Evolutionary conservation across 2,797 vertebrate genomes (phyloP), one percentile per base, ranked within the genome.

Genomic region (Gallirallus australis): DNA sequence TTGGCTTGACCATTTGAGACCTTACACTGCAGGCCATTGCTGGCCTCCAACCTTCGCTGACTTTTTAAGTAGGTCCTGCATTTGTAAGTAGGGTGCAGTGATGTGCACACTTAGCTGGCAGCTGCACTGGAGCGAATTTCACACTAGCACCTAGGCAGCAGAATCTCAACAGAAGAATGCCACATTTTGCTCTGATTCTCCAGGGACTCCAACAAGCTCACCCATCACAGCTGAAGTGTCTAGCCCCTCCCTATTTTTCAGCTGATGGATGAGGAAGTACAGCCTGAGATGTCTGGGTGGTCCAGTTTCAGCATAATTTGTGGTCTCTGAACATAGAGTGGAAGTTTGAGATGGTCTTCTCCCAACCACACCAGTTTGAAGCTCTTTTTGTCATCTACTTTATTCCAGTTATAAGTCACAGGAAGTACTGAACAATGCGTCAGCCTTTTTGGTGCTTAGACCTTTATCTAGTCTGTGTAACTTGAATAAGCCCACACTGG

Each of bases 41-140:
- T 42, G 25, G 27, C 12, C 52, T 88, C 68, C 27, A 65, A 4
- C 33, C 8, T 24, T 48, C 33, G 30, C 23, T n/a, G 54, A 50
- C 16, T 86, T 88, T 54, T 66, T 63, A 52, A 35, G 35, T 19
- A 77, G 42, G 5, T 56, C 47, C 54, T 77, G n/a, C 35, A 63
- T 1, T 35, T 35, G 33, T 35, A 35, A 35, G 33, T 35, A 35
- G 0, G n/a, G 7, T 2, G 11, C 33, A 63, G 39, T 39, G 24
- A 35, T 42, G 30, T 21, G 24, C 9, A 21, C 12, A 15, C 35
- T 70, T 19, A 80, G 21, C 35, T 75, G 61, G 16, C 19, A 33
- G 31, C 4, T 73, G 30, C n/a, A n/a, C 16, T 5, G 21, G 6
- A 64, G 3, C 31, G 8, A 78, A 68, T 73, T n/a, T 83, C 35